Evolutionary conservation across 2,888 invertebrate genomes (phyloP), one percentile per base, ranked within the genome.

Genomic region (Clistopyga incitator): DNA sequence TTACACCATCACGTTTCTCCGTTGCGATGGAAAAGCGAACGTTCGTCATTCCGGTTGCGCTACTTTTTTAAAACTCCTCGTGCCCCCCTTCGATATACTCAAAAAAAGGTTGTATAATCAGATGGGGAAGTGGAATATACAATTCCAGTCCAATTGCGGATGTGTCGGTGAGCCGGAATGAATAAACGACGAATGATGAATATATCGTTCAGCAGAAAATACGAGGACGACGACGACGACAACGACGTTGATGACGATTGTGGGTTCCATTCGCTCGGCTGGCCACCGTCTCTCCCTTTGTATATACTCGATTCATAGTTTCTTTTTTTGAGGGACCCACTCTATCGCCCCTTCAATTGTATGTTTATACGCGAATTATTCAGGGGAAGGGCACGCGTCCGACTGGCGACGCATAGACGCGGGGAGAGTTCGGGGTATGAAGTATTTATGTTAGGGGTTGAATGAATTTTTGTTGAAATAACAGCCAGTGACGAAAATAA

Each of bases 171-270:
- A 52, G 67, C 23, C 67, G 54, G 59, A 59, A 80, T 77, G 61
- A 80, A 77, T 77, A 77, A 80, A 68, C 72, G 83, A 59, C 56
- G 20, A 47, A 54, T 77, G 76, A 80, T 68, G 80, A 75, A 83
- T 80, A 83, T 77, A 74, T 76, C 75, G 71, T 71, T 74, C 47
- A 65, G 59, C n/a, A 25, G 18, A 68, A 61, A 67, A 77, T 15
- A 25, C 42, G 67, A 81, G n/a, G 20, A 25, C 45, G 50, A 67
- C 71, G 50, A 25, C 68, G 47, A 82, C 45, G 50, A 67, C 71
- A 42, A 25, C 68, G 47, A 78, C 71, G 64, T 70, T 34, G 45
- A 65, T 54, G 42, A 23, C 50, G 72, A 68, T 77, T 72, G 72
- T 59, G 77, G n/a, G 59, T 18, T 59, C 45, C 20, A 42, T 59